These are phyloP conservation scores for Plusia festucae DNA, from an alignment of 2,888 invertebrate genomes.

Conservation along the genomic window DNA sequence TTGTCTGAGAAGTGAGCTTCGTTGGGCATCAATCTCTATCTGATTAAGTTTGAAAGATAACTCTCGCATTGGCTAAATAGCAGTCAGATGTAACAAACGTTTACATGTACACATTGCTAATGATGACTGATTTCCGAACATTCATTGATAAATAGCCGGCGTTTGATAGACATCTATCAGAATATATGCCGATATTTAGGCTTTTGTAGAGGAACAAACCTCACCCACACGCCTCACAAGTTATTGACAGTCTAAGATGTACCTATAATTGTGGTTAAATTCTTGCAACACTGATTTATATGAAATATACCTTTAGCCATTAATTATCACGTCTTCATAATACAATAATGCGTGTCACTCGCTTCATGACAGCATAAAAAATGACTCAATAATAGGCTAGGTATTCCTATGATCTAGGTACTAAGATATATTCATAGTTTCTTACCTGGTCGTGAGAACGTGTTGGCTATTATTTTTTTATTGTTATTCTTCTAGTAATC, in stretches of 20 bases:
- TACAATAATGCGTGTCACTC: constrained; percentile 36
- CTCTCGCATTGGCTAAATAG: not conserved
- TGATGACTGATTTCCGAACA: constrained; percentile 7
- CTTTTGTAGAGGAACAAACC: constrained; percentile 1
- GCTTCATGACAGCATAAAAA: constrained; percentile 26
- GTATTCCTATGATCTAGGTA: constrained; percentile 8
- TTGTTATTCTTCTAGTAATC: constrained; percentile 40
- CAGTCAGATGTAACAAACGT: not conserved
- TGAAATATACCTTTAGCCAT: constrained; percentile 25
- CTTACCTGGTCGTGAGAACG: constrained; percentile 36
- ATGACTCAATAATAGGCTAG: constrained; percentile 25
- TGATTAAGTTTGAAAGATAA: not conserved
- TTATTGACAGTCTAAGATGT: not conserved
- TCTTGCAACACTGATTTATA: not conserved
- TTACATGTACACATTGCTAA: not conserved
- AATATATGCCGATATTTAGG: constrained; percentile 8
- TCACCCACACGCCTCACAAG: constrained; percentile 12
- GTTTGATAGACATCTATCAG: constrained; percentile 9
- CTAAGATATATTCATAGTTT: constrained; percentile 33
- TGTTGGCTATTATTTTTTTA: constrained; percentile 34
- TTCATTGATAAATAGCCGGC: constrained; percentile 9
- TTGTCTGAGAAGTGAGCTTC: no score
- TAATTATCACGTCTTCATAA: constrained; percentile 35
- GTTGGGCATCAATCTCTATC: no score
- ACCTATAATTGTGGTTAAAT: not conserved